Conservation (phyloP, 1,140 invertebrate species). For the Eupeodes corollae region DNA sequence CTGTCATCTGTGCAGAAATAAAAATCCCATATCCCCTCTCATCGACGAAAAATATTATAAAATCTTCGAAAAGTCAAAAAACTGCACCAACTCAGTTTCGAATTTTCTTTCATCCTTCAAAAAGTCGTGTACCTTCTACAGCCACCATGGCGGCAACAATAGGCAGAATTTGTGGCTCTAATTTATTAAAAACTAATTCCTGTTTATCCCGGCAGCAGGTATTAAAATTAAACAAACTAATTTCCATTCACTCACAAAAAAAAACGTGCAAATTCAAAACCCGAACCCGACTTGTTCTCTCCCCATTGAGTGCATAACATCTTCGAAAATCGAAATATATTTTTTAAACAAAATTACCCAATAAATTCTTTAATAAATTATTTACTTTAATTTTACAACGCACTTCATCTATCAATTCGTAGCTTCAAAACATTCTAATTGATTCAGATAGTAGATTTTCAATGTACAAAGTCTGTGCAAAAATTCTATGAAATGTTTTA, state of each 20-base stretch:
- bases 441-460: too few relatives aligned
- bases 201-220: conserved; percentile 7
- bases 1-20: too few relatives aligned
- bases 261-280: background rate
- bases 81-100: conserved; percentile 3
- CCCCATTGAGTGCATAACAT: background rate
- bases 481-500: background rate
- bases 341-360: background rate
- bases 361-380: too few relatives aligned
- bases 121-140: conserved; percentile 24
- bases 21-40: too few relatives aligned
- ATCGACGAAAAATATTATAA: too few relatives aligned
- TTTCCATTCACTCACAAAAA: background rate
- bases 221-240: background rate
- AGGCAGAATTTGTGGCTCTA: conserved; percentile 68
- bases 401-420: too few relatives aligned
- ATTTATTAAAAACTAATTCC: conserved; percentile 36
- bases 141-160: conserved; percentile 71
- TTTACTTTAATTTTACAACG: too few relatives aligned
- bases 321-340: background rate
- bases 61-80: too few relatives aligned
- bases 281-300: background rate
- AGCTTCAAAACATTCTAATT: too few relatives aligned
- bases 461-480: too few relatives aligned
- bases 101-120: conserved; percentile 12